Conservation (phyloP, 1,140 invertebrate genomes). For the Drosophila sulfurigaster region DNA sequence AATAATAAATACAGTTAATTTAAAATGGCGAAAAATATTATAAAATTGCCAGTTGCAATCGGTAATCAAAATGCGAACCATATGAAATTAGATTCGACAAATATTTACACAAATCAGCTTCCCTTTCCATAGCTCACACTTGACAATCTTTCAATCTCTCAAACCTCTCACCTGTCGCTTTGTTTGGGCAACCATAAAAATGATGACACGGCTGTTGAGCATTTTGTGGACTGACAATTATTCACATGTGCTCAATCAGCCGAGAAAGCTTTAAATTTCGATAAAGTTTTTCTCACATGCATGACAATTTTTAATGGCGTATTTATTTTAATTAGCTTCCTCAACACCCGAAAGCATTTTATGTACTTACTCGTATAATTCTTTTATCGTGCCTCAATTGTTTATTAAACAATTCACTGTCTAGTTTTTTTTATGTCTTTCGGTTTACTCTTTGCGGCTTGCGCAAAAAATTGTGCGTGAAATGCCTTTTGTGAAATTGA, state of each 20-base stretch:
- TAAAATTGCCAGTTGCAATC: neutral
- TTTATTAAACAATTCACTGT: slow-evolving; percentile 25
- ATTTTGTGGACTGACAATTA: slow-evolving; percentile 6
- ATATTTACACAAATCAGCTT: slow-evolving; percentile 31
- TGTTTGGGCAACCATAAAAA: slow-evolving; percentile 21
- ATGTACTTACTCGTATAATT: neutral
- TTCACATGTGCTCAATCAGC: slow-evolving; percentile 22
- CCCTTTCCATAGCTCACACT: neutral
- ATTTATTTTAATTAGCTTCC: slow-evolving; percentile 6
- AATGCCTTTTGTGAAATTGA: slow-evolving; percentile 59
- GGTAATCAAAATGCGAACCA: slow-evolving; percentile 6
- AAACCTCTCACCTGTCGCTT: slow-evolving; percentile 18
- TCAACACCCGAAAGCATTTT: neutral
- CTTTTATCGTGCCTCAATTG: slow-evolving; percentile 5
- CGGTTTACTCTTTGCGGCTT: neutral
- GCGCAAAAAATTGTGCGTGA: slow-evolving; percentile 45
- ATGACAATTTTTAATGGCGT: slow-evolving; percentile 6
- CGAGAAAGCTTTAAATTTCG: slow-evolving; percentile 31
- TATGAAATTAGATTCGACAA: slow-evolving; percentile 27
- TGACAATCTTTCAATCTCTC: neutral
- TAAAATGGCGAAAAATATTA: neutral
- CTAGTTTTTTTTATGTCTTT: slow-evolving; percentile 11
- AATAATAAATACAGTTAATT: too few relatives aligned
- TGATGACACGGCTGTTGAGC: neutral
- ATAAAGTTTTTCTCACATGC: neutral